Percentiles rank a stretch among this genome's conserved stretches.
phyloP scores from a whole-genome alignment of 2,797 vertebrate genomes.

The Cossypha heuglini region DNA sequence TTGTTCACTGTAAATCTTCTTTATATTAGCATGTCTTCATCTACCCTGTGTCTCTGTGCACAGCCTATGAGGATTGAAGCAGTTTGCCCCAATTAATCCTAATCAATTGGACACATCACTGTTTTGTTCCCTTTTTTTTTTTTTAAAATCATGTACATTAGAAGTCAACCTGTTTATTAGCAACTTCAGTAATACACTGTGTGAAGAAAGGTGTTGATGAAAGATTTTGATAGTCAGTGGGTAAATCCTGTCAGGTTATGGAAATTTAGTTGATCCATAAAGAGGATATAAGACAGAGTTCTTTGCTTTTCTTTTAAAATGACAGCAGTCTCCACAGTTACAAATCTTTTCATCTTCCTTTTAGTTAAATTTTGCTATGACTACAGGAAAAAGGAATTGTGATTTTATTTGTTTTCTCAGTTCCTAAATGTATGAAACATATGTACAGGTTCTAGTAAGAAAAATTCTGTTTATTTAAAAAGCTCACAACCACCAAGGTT shows the following conservation, averaged over 20 bases:
- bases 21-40: background rate
- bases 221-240: background rate
- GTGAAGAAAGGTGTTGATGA: background rate
- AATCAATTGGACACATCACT: background rate
- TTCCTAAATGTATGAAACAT: background rate
- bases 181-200: background rate
- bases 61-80: accelerated
- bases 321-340: accelerated
- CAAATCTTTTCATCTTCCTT: background rate
- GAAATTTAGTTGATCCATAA: background rate
- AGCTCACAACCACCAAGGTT: background rate
- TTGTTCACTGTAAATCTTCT: accelerated
- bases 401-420: background rate
- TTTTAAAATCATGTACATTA: background rate
- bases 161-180: background rate
- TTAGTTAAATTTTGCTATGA: background rate
- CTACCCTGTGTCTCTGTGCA: background rate
- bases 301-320: background rate
- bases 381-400: background rate
- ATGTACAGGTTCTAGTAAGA: background rate
- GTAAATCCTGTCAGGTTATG: background rate
- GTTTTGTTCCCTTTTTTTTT: background rate
- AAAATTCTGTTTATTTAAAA: background rate
- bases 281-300: background rate
- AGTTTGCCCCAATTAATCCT: background rate